These are phyloP conservation scores for Eumacrocentrus americanus DNA, from an alignment of 2,888 invertebrate species.

Conservation along the genomic window DNA sequence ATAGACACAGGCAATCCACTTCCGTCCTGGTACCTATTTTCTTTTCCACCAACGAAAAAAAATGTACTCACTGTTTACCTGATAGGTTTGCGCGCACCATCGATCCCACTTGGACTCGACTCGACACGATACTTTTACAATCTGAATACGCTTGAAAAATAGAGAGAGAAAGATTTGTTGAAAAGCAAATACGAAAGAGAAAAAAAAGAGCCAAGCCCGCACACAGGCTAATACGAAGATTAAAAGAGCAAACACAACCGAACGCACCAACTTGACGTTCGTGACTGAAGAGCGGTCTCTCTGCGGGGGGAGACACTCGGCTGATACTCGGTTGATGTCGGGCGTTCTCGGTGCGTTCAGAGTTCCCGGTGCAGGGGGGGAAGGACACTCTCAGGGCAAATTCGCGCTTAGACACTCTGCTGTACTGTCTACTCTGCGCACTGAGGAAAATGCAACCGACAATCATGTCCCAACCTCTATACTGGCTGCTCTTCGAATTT, in stretches of 20 bases:
- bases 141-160: too few relatives aligned
- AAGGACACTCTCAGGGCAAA: conserved; percentile 17
- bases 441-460: not conserved
- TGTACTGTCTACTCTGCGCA: conserved; percentile 10
- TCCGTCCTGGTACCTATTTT: conserved; percentile 7
- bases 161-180: too few relatives aligned
- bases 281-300: conserved; percentile 33
- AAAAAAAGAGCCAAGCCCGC: too few relatives aligned
- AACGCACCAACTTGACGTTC: conserved; percentile 36
- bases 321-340: conserved; percentile 29
- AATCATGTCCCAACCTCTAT: conserved; percentile 3
- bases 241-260: conserved; percentile 23
- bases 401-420: conserved; percentile 6
- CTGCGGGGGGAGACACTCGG: conserved; percentile 19
- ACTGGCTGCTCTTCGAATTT: too few relatives aligned
- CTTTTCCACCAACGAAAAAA: conserved; percentile 14
- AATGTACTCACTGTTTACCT: conserved; percentile 6
- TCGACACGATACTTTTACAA: too few relatives aligned
- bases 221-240: too few relatives aligned
- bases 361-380: conserved; percentile 25
- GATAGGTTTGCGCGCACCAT: conserved; percentile 6
- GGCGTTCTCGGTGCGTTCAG: conserved; percentile 23
- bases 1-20: conserved; percentile 16
- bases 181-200: too few relatives aligned
- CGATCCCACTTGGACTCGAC: too few relatives aligned